Conservation (phyloP, 2,888 invertebrate species). For the Prosapia bicincta region DNA sequence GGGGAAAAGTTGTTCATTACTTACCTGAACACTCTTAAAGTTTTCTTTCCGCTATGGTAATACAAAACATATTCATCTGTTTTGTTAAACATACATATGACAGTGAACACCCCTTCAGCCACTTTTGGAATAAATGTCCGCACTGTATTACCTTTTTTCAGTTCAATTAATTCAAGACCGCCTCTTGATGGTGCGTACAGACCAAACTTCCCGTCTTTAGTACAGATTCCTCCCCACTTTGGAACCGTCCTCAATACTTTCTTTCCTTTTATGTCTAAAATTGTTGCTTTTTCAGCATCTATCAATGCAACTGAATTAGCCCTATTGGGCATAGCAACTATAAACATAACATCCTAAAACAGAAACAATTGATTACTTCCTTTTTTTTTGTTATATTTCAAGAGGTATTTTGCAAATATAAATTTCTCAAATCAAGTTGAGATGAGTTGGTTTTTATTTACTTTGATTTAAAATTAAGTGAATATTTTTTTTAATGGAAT, state of each 20-base stretch:
- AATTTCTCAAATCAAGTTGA: too few species aligned
- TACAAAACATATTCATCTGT: conserved; percentile 94
- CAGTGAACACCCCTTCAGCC: conserved; percentile 96
- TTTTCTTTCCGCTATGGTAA: conserved; percentile 94
- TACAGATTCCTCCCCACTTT: conserved; percentile 90
- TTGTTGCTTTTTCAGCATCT: conserved; percentile 84
- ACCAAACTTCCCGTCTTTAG: conserved; percentile 84
- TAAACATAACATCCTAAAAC: conserved; percentile 64
- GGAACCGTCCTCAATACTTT: conserved; percentile 82
- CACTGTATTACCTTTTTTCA: conserved; percentile 84
- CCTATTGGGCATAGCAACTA: conserved; percentile 82
- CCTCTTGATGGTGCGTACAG: conserved; percentile 91
- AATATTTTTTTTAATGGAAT: too few species aligned
- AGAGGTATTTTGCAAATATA: too few species aligned
- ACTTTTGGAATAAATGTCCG: conserved; percentile 90
- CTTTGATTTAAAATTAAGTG: too few species aligned
- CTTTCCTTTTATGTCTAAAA: conserved; percentile 86
- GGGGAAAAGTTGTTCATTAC: too few species aligned
- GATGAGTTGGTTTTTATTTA: too few species aligned
- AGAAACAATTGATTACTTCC: conserved; percentile 41
- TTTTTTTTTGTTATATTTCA: too few species aligned
- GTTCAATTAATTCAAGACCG: conserved; percentile 87
- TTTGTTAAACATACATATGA: conserved; percentile 90
- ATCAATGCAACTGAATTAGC: conserved; percentile 82
- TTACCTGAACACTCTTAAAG: conserved; percentile 85